Base-by-base conservation (phyloP, 64 coral and sea anemone species). In the Actinia equina region DNA sequence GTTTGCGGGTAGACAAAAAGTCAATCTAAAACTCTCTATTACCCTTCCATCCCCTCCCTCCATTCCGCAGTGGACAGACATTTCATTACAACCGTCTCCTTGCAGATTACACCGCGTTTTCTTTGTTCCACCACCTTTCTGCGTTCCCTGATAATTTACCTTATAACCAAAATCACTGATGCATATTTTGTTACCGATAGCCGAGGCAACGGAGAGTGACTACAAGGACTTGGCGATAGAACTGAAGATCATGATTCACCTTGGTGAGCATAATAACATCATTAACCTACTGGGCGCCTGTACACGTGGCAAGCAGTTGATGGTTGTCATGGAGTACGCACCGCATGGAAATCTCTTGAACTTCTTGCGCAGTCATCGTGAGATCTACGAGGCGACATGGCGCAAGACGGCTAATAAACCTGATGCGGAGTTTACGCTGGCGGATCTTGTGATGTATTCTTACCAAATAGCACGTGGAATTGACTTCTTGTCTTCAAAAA, bases 401-500 rank as follows among this genome's bases (percentile, higher is more conserved):
- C 46, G n/a, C 4, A 94, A 88, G 46, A 89, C 62, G n/a, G 58
- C 77, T 7, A 88, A 84, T 46, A 67, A 89, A 43, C 95, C 92
- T 3, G 90, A 92, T 17, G 27, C 41, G 22, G 89, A 94, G 53
- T 89, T 94, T 16, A 94, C 89, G 11, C 62, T 98, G 27, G 82
- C 83, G 27, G 85, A 98, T 77, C 59, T 89, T 20, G 92, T 89
- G 19, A 62, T 82, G 71, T 83, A 77, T 56, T 83, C 92, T 0
- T 98, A 92, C 76, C 92, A 98, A 79, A 59, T 98, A 52, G 89
- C 86, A 7, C 86, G 87, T 65, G 95, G 95, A 27, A 98, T 98
- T 92, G 95, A 98, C 43, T 98, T 94, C 53, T 76, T 98, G 44
- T 89, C 95, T 7, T 94, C 95, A 0, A 94, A 89, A 71, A 94